Evolutionary conservation across 2,797 vertebrate species (phyloP).

Genomic region (Poliocrania exsul): DNA sequence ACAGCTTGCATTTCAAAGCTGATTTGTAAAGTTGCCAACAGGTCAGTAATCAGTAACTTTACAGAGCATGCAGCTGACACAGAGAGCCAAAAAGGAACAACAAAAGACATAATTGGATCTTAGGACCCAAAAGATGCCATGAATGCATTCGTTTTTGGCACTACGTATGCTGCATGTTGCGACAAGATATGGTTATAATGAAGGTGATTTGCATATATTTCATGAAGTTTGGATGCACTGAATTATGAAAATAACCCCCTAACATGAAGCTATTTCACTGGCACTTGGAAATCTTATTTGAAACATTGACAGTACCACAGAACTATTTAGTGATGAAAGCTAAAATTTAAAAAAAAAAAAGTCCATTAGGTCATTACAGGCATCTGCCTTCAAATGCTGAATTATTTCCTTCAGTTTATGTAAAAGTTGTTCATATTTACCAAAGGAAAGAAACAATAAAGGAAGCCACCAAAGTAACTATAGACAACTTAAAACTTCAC

Average conservation of each 20-base stretch:
- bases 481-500: background rate
- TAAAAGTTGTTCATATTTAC: background rate
- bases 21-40: conserved; percentile 51
- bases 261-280: conserved; percentile 52
- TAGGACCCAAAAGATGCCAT: conserved; percentile 43
- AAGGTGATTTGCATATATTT: conserved; percentile 69
- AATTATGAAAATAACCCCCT: conserved; percentile 50
- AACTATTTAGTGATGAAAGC: conserved; percentile 1
- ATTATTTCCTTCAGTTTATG: background rate
- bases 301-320: conserved; percentile 25
- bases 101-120: background rate
- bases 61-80: conserved; percentile 56
- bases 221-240: conserved; percentile 58
- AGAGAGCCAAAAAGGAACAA: conserved; percentile 43
- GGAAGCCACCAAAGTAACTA: background rate
- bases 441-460: conserved; percentile 11
- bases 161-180: conserved; percentile 35
- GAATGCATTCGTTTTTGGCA: conserved; percentile 65
- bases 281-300: conserved; percentile 23
- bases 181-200: conserved; percentile 69
- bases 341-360: background rate
- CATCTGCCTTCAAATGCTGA: conserved; percentile 17
- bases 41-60: conserved; percentile 59
- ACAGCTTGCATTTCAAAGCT: conserved; percentile 37
- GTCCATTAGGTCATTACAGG: background rate